Percentiles rank a stretch among this genome's conserved stretches.
These are phyloP conservation scores for Solenopsis invicta DNA, from an alignment of 1,140 invertebrate species.

Conservation along the genomic window DNA sequence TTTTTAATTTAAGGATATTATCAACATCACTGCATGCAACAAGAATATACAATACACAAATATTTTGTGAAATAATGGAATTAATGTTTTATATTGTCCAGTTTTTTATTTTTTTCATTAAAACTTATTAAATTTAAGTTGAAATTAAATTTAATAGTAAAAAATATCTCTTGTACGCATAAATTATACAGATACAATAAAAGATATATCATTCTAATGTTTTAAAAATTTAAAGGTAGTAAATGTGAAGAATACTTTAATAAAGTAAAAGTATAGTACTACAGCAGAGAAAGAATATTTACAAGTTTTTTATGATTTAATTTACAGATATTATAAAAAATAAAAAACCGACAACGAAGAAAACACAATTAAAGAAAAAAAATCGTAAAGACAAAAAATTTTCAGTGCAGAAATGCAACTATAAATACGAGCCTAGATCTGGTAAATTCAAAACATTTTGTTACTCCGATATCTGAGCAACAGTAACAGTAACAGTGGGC, in stretches of 20 bases:
- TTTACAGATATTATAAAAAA: background rate
- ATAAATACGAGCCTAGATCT: background rate
- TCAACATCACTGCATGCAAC: background rate
- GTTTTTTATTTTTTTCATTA: background rate
- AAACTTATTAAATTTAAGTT: background rate
- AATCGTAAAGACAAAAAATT: background rate
- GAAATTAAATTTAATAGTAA: background rate
- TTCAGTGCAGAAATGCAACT: background rate
- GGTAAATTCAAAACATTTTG: background rate
- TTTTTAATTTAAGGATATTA: background rate
- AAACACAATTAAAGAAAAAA: background rate
- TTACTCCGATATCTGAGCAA: background rate
- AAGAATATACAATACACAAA: background rate
- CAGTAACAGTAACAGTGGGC: background rate
- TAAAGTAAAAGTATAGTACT: no score
- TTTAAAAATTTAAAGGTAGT: no score
- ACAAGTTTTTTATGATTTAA: background rate
- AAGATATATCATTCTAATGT: background rate
- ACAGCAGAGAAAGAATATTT: no score
- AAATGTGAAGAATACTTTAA: no score
- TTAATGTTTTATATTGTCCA: background rate
- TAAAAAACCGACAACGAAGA: background rate
- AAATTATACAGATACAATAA: background rate
- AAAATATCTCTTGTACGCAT: background rate
- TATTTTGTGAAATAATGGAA: conserved; percentile 3